Base-by-base conservation (phyloP, 2,888 invertebrate species). In the Drosophila vallismaia region DNA sequence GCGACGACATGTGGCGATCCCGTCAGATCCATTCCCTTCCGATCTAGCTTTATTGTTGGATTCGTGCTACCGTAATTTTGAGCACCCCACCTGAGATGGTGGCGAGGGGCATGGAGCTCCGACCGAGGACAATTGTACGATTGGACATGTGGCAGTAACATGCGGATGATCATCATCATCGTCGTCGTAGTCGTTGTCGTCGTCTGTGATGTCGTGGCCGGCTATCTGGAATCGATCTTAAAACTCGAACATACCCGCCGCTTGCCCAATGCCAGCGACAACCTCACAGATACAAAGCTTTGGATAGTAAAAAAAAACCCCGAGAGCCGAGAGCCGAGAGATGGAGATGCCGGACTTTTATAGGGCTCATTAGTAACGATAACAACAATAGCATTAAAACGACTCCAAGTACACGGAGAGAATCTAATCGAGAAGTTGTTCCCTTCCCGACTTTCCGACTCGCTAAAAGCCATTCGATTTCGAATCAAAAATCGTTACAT, bases 121-220 rank as follows among this genome's bases (percentile, higher is more conserved):
- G 44, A 63, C 63, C 75, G 81, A 81, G 75, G 84, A 81, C 81
- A 81, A 81, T 78, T 81, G 84, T 77, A 68, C 36, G 52, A 36
- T 80, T 71, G 28, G 46, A 42, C 77, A 51, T 68, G 62, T 55
- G 53, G 64, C 44, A 33, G 14, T 51, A 53, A 49, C 51, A 55
- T 38, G 45, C 63, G 31, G 66, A 52, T 36, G 31, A 46, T 38
- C 49, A 28, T 51, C 46, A 58, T 36, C 46, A 54, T 59, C 68
- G 19, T 19, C 19, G 19, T 19, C 19, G 19, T 19, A 19, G 19
- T 19, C 19, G 19, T 19, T 19, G 19, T 19, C 19, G 19, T 19
- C 19, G 36, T 52, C 50, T 60, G 54, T 49, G 55, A 52, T 77
- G 54, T 74, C 59, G 71, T 56, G 66, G 78, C 68, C 36, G 24